phyloP scores from a whole-genome alignment of 2,888 invertebrate genomes.

The Osedax fenrisi region DNA sequence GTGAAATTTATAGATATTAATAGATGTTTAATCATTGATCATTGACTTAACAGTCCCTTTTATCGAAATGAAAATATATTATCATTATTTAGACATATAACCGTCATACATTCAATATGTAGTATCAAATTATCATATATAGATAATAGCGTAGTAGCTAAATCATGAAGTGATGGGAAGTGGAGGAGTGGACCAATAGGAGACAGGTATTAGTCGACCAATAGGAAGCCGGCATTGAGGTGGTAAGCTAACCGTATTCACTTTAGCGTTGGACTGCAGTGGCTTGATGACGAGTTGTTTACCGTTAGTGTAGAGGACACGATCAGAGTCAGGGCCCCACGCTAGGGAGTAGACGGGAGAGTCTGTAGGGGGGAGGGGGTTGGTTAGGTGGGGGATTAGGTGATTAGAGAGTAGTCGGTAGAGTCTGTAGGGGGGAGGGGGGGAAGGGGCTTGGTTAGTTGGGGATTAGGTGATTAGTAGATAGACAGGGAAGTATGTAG shows the following conservation, averaged over 20 bases:
- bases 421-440: neutral
- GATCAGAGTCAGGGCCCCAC: constrained; percentile 59
- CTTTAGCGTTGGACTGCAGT: constrained; percentile 54
- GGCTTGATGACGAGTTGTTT: constrained; percentile 57
- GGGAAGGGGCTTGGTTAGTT: neutral
- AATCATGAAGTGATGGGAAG: too few relatives aligned
- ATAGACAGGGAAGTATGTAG: constrained; percentile 60
- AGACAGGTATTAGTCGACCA: too few relatives aligned
- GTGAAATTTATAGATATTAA: too few relatives aligned
- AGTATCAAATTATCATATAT: too few relatives aligned
- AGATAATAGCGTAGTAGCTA: too few relatives aligned
- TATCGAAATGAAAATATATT: too few relatives aligned
- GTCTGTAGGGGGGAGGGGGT: constrained; percentile 38
- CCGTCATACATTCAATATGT: too few relatives aligned
- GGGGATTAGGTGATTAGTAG: constrained; percentile 58
- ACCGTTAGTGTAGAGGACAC: constrained; percentile 56
- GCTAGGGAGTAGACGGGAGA: constrained; percentile 69
- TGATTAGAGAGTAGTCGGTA: neutral
- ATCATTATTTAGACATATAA: too few relatives aligned
- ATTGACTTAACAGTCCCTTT: too few relatives aligned
- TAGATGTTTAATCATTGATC: too few relatives aligned
- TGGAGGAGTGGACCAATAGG: too few relatives aligned
- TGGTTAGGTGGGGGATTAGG: neutral
- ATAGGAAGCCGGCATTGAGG: too few relatives aligned
- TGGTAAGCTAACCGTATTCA: constrained; percentile 49